Percentiles rank a stretch among this genome's conserved stretches.
Conservation (phyloP, 2,888 invertebrate species). For the Ceraclea dissimilis region DNA sequence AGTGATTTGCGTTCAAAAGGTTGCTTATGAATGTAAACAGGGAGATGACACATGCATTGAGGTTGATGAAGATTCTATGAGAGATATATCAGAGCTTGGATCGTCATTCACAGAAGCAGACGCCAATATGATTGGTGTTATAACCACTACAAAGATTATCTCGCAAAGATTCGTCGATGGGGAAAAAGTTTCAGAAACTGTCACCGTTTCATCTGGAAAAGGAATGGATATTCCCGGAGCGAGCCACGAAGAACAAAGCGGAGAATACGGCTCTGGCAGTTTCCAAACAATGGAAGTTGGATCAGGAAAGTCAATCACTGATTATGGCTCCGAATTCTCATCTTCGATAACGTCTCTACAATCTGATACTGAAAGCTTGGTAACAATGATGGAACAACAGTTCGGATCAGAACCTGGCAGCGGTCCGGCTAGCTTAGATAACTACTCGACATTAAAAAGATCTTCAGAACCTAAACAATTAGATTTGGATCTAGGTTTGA, state of each 20-base stretch:
- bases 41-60: slow-evolving; percentile 31
- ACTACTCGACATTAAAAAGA: slow-evolving; percentile 42
- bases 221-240: slow-evolving; percentile 42
- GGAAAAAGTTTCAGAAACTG: slow-evolving; percentile 43
- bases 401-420: slow-evolving; percentile 28
- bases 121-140: slow-evolving; percentile 39
- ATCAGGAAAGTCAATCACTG: slow-evolving; percentile 37
- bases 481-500: slow-evolving; percentile 37
- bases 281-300: slow-evolving; percentile 29
- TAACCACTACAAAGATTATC: slow-evolving; percentile 42
- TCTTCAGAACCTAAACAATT: slow-evolving; percentile 33
- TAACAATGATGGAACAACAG: slow-evolving; percentile 43
- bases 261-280: slow-evolving; percentile 28
- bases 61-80: slow-evolving; percentile 35
- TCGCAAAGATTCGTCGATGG: slow-evolving; percentile 45
- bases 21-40: slow-evolving; percentile 41
- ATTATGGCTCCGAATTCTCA: slow-evolving; percentile 42
- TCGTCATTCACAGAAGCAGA: slow-evolving; percentile 34
- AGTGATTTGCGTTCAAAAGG: slow-evolving; percentile 38
- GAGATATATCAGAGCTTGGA: slow-evolving; percentile 27
- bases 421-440: slow-evolving; percentile 37
- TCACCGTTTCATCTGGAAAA: slow-evolving; percentile 39
- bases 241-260: slow-evolving; percentile 29
- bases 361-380: slow-evolving; percentile 45
- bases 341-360: slow-evolving; percentile 47